Base-by-base conservation (phyloP, 2,888 invertebrate genomes). In the Stratiomys singularior region DNA sequence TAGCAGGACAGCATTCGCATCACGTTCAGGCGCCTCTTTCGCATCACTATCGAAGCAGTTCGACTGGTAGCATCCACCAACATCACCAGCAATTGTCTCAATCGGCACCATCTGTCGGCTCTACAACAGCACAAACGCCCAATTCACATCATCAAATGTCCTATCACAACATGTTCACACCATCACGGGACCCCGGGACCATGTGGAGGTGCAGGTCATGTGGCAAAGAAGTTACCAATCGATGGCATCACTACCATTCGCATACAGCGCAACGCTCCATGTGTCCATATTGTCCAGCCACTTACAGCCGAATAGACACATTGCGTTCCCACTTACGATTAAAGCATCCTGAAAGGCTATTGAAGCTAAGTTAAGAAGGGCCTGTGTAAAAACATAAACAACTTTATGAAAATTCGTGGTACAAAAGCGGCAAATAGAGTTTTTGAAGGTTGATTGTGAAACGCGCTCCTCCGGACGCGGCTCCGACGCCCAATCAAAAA, bases 221-320 rank as follows among this genome's bases (percentile, higher is more conserved):
- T 89, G 93, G 93, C 87, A 95, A 94, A 89, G 93, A 94, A 89
- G 94, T 94, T 81, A 93, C 94, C 87, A 95, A 94, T 89, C 90
- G 94, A 88, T 95, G 94, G 94, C 94, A 95, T 88, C 94, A 95
- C 89, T 94, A 91, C 89, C 94, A 94, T 88, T 93, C 93, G 83
- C 94, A 95, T 88, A 93, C 93, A 80, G 91, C 93, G 81, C 92
- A 93, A 88, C 90, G 94, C 83, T 93, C 92, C 82, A 90, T 91
- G 84, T 95, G 95, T 88, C 94, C 94, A 80, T 93, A 93, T 88
- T 95, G 95, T 89, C 93, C 93, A 81, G 93, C 94, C 83, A 93
- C 94, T 80, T 95, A 95, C 89, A 94, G 94, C 89, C 91, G 95
- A 87, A 94, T 94, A 87, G 95, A 96, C 89, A 95, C 95, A 72